A percentile compares a stretch with the other conserved stretches of the same genome.
Conservation (phyloP, 2,888 invertebrate species). For the Nemotelus nigrinus region DNA sequence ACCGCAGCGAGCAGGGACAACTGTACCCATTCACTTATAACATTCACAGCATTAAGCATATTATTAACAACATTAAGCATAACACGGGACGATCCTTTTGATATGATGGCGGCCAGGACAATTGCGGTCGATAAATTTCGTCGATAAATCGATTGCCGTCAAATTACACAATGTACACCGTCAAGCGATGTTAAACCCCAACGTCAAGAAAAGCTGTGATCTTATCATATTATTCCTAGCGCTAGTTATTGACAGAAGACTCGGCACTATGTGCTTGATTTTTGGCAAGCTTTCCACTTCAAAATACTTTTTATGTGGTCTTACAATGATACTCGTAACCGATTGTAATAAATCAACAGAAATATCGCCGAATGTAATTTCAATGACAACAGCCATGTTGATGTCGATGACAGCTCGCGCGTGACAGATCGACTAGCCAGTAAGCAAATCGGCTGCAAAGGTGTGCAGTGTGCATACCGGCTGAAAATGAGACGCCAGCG, state of each 20-base stretch:
- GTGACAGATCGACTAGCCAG: too few species aligned
- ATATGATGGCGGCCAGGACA: too few species aligned
- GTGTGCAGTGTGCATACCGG: too few species aligned
- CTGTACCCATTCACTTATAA: too few species aligned
- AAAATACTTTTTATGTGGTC: conserved; percentile 86
- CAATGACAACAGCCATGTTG: conserved; percentile 93
- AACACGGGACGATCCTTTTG: too few species aligned
- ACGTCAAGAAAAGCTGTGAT: conserved; percentile 95
- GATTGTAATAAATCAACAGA: conserved; percentile 96
- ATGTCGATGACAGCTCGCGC: neutral
- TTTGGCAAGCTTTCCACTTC: conserved; percentile 91
- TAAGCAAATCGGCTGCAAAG: too few species aligned
- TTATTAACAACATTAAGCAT: too few species aligned
- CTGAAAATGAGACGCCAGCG: too few species aligned
- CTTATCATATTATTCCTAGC: conserved; percentile 89
- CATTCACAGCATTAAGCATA: too few species aligned
- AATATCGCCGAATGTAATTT: conserved; percentile 96
- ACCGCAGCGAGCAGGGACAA: too few species aligned
- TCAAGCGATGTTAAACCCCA: conserved; percentile 90
- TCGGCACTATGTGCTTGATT: conserved; percentile 87
- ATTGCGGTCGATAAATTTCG: too few species aligned
- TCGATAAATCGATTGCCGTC: conserved; percentile 69
- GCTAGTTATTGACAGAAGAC: conserved; percentile 94
- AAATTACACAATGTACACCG: conserved; percentile 89
- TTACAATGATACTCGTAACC: conserved; percentile 83